A percentile compares a stretch with the other conserved stretches of the same genome.
Evolutionary conservation across 2,888 invertebrate genomes (phyloP).

Genomic region (Meliscaeva auricollis): DNA sequence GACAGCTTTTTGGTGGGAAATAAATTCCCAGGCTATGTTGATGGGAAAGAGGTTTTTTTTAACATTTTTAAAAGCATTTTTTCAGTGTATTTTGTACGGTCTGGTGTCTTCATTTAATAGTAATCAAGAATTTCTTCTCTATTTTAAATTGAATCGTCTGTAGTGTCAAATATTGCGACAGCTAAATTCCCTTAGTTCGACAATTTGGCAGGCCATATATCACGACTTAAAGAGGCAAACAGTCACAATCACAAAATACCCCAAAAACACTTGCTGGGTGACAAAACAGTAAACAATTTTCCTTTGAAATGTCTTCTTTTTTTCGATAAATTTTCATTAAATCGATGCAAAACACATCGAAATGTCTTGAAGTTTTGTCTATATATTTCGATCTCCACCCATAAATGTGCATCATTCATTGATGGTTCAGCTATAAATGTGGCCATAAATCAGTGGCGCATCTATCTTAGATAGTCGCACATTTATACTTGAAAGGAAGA

Average conservation of each 20-base stretch:
- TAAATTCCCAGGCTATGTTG: constrained; percentile 8
- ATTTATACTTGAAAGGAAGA: neutral
- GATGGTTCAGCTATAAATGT: constrained; percentile 52
- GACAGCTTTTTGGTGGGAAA: neutral
- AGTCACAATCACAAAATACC: constrained; percentile 45
- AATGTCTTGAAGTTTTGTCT: neutral
- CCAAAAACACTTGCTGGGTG: constrained; percentile 28
- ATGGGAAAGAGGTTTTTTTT: neutral
- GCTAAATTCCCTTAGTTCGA: constrained; percentile 68
- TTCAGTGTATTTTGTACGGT: neutral
- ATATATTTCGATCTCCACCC: constrained; percentile 49
- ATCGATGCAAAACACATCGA: neutral
- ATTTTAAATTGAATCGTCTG: constrained; percentile 1
- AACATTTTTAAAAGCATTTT: neutral
- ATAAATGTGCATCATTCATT: constrained; percentile 69
- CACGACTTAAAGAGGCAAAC: constrained; percentile 57
- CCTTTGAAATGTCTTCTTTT: constrained; percentile 41
- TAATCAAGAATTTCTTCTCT: neutral
- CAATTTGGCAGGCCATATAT: constrained; percentile 74
- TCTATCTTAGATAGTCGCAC: constrained; percentile 43
- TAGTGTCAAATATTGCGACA: constrained; percentile 48
- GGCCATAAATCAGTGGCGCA: constrained; percentile 77
- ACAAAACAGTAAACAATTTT: constrained; percentile 32
- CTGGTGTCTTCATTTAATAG: neutral
- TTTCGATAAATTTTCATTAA: constrained; percentile 29